These are phyloP conservation scores for Lochmaea crataegi DNA, from an alignment of 2,888 invertebrate species.

Conservation along the genomic window DNA sequence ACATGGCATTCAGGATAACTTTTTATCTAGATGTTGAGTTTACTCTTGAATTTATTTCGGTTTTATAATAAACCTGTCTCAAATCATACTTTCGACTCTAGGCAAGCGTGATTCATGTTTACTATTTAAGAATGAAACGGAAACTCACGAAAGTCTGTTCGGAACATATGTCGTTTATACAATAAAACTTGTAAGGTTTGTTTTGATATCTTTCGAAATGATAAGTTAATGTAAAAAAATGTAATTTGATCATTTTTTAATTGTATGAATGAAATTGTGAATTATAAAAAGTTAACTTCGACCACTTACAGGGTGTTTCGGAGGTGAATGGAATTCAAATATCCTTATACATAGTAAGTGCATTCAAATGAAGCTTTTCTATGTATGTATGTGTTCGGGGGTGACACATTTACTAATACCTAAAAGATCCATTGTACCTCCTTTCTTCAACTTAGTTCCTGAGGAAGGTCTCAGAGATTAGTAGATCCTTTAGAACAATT, in stretches of 20 bases:
- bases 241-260: neutral
- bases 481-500: no score
- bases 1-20: constrained; percentile 18
- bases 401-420: no score
- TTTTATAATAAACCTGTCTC: neutral
- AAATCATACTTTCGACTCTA: neutral
- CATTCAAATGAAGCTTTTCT: no score
- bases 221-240: neutral
- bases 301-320: no score
- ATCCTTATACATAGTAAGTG: no score
- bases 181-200: constrained; percentile 2
- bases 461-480: no score
- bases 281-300: no score
- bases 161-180: constrained; percentile 5
- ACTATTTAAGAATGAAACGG: constrained; percentile 14
- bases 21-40: neutral
- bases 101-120: constrained; percentile 1
- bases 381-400: no score
- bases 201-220: constrained; percentile 4
- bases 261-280: no score
- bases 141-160: constrained; percentile 12
- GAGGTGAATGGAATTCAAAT: no score
- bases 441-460: no score
- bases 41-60: neutral
- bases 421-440: no score